Percentiles rank a stretch among this genome's conserved stretches.
phyloP scores from a whole-genome alignment of 1,140 invertebrate genomes.

The Heliconius hewitsoni region DNA sequence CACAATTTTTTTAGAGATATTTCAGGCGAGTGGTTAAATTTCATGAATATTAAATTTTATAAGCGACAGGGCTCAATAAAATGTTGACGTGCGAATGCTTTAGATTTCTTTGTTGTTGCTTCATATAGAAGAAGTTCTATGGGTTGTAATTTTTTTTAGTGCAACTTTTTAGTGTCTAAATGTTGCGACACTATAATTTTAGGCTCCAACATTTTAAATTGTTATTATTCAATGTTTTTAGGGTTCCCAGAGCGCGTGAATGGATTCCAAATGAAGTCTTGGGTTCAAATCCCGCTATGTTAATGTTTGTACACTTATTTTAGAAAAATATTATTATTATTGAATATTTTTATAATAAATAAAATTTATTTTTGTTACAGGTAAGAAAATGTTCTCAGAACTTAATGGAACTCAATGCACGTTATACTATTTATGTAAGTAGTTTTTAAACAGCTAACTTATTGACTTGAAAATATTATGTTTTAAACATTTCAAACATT shows the following conservation, averaged over 20 bases:
- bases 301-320: too few relatives aligned
- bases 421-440: neutral
- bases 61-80: slow-evolving; percentile 15
- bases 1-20: neutral
- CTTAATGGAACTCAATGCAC: neutral
- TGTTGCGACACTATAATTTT: neutral
- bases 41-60: slow-evolving; percentile 29
- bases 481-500: too few relatives aligned
- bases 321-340: too few relatives aligned
- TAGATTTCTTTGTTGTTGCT: neutral
- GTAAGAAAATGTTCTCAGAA: neutral
- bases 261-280: too few relatives aligned
- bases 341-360: neutral
- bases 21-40: neutral
- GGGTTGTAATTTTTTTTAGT: neutral
- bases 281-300: too few relatives aligned
- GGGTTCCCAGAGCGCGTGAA: too few relatives aligned
- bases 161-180: neutral
- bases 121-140: neutral
- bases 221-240: neutral
- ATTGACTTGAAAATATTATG: too few relatives aligned
- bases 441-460: neutral
- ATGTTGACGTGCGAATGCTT: neutral
- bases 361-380: neutral
- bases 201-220: neutral